phyloP scores from a whole-genome alignment of 2,113 vertebrate genomes.

The Scartelaos histophorus region DNA sequence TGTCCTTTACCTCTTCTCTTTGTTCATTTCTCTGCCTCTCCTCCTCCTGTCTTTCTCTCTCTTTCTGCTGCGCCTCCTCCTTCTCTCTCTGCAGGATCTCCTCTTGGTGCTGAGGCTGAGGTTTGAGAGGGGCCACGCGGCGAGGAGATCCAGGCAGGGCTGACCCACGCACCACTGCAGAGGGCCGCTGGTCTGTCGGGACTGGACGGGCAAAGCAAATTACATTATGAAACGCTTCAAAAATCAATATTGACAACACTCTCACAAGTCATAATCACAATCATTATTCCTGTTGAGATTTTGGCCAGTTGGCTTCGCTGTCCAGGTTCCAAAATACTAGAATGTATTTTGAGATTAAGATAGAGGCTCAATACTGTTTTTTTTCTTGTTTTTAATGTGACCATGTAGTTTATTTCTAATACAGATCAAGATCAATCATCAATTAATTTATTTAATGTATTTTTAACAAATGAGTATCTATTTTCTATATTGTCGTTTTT shows the following conservation, averaged over 20 bases:
- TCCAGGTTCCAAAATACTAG: background rate
- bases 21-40: constrained; percentile 54
- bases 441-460: background rate
- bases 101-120: constrained; percentile 63
- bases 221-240: background rate
- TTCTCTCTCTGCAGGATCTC: constrained; percentile 68
- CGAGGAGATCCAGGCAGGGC: constrained; percentile 58
- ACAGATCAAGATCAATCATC: too few relatives aligned
- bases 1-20: constrained; percentile 60
- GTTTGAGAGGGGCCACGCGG: constrained; percentile 51
- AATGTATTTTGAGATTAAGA: background rate
- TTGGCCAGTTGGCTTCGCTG: background rate
- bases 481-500: too few relatives aligned
- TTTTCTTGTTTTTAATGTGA: too few relatives aligned
- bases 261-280: background rate
- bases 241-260: background rate
- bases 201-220: constrained; percentile 47
- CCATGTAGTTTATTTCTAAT: too few relatives aligned
- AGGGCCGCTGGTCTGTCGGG: constrained; percentile 62
- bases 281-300: background rate
- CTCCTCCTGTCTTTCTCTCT: constrained; percentile 54
- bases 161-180: constrained; percentile 54
- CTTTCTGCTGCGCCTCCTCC: constrained; percentile 70
- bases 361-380: background rate
- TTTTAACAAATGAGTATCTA: too few relatives aligned